Evolutionary conservation across 2,113 vertebrate species (phyloP).

Genomic region (Podarcis cretensis): DNA sequence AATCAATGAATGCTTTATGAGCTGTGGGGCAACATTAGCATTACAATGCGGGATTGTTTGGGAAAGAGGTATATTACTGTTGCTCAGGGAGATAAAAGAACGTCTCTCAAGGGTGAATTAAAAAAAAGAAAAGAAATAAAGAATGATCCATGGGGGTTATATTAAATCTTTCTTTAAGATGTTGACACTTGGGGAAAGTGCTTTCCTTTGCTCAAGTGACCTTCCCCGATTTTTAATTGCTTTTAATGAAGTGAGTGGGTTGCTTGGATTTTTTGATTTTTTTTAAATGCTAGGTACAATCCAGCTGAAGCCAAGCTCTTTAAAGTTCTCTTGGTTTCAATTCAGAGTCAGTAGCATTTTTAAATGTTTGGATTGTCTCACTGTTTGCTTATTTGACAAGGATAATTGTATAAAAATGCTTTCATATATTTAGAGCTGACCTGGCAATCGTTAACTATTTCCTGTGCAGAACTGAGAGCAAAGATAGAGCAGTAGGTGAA

Average conservation of each 20-base stretch:
- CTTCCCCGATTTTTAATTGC: conserved; percentile 71
- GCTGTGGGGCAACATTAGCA: conserved; percentile 71
- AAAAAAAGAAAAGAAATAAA: conserved; percentile 65
- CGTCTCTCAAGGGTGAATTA: conserved; percentile 10
- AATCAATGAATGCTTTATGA: conserved; percentile 74
- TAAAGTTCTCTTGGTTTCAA: not conserved
- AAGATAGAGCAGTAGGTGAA: conserved; percentile 47
- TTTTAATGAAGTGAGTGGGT: conserved; percentile 68
- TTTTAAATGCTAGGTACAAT: not conserved
- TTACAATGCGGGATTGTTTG: conserved; percentile 72
- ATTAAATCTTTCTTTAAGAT: conserved; percentile 72
- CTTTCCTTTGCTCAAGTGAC: conserved; percentile 65
- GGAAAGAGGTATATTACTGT: conserved; percentile 70
- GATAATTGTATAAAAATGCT: conserved; percentile 52
- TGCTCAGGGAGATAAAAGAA: conserved; percentile 69
- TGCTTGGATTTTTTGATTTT: conserved; percentile 5
- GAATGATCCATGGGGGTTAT: conserved; percentile 71
- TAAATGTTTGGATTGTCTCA: not conserved
- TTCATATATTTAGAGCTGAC: conserved; percentile 44
- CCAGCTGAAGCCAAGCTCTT: not conserved
- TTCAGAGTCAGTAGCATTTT: not conserved
- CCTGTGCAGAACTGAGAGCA: conserved; percentile 27
- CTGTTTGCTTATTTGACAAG: not conserved
- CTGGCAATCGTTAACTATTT: conserved; percentile 57
- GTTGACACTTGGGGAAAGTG: conserved; percentile 67